Evolutionary conservation across 1,140 invertebrate species (phyloP).

Genomic region (Amyelois transitella): DNA sequence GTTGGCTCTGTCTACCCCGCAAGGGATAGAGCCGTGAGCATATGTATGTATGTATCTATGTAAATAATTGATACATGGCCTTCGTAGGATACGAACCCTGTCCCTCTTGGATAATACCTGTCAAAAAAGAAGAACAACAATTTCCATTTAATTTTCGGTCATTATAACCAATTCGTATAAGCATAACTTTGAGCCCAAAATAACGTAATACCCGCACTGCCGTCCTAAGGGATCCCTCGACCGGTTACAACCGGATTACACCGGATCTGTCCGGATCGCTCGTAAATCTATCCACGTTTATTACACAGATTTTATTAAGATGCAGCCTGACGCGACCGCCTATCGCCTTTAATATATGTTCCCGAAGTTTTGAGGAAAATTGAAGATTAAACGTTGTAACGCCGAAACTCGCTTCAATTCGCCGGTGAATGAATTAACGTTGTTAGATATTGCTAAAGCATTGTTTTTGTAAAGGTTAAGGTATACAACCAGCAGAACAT

Average conservation of each 20-base stretch:
- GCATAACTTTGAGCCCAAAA: neutral
- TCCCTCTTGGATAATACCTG: too few species aligned
- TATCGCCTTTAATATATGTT: neutral
- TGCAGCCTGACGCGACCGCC: slow-evolving; percentile 1
- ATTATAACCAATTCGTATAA: neutral
- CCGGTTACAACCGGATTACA: slow-evolving; percentile 17
- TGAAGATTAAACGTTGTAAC: neutral
- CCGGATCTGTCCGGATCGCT: slow-evolving; percentile 14
- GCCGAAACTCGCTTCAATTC: neutral
- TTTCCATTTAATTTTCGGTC: neutral
- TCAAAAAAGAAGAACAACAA: too few species aligned
- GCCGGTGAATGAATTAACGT: too few species aligned
- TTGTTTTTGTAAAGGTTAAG: too few species aligned
- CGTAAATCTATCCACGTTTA: slow-evolving; percentile 22
- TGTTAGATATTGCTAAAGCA: too few species aligned
- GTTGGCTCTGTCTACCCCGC: too few species aligned
- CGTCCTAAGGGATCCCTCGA: slow-evolving; percentile 1
- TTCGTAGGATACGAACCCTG: too few species aligned
- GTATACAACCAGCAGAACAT: too few species aligned
- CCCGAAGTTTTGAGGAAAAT: neutral
- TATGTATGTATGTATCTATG: too few species aligned
- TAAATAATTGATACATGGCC: too few species aligned
- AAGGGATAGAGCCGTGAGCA: too few species aligned
- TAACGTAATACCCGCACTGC: neutral
- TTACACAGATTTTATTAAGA: slow-evolving; percentile 19